These are phyloP conservation scores for Paradoxurus hermaphroditus DNA, from an alignment of 2,113 vertebrate genomes.

Conservation along the genomic window DNA sequence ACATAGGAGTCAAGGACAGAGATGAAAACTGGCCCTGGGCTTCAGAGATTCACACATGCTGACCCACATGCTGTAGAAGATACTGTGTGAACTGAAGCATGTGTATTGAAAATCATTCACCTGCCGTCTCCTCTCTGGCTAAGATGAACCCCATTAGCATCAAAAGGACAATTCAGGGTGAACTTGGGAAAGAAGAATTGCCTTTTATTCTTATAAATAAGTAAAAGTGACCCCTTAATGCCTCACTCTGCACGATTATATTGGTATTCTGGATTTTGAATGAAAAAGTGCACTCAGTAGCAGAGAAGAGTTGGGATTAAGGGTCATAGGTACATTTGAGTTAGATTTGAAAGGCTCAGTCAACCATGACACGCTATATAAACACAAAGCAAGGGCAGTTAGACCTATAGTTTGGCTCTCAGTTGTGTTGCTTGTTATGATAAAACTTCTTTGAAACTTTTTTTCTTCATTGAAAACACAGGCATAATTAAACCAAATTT, in stretches of 20 bases:
- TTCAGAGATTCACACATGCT: not conserved
- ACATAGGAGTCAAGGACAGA: conserved; percentile 6
- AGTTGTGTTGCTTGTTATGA: not conserved
- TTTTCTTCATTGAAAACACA: conserved; percentile 20
- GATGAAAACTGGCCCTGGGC: not conserved
- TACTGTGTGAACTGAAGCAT: conserved; percentile 49
- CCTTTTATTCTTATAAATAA: conserved; percentile 41
- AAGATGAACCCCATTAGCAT: conserved; percentile 47
- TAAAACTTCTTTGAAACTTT: conserved; percentile 4
- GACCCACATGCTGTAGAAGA: not conserved
- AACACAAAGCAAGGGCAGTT: not conserved
- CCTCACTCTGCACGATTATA: not conserved
- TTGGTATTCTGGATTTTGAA: conserved; percentile 26
- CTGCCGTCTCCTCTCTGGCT: conserved; percentile 21
- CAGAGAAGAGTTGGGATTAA: conserved; percentile 9
- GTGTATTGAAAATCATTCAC: conserved; percentile 53
- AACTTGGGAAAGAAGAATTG: conserved; percentile 43
- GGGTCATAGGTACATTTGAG: not conserved
- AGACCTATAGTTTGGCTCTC: conserved; percentile 13
- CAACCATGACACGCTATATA: conserved; percentile 25
- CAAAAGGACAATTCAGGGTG: conserved; percentile 23
- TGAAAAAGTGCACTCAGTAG: not conserved
- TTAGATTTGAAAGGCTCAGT: conserved; percentile 43
- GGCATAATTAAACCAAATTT: conserved; percentile 37
- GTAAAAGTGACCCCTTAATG: conserved; percentile 23